These are phyloP conservation scores for Acanthosepion esculentum DNA, from an alignment of 2,888 invertebrate species.

Conservation along the genomic window DNA sequence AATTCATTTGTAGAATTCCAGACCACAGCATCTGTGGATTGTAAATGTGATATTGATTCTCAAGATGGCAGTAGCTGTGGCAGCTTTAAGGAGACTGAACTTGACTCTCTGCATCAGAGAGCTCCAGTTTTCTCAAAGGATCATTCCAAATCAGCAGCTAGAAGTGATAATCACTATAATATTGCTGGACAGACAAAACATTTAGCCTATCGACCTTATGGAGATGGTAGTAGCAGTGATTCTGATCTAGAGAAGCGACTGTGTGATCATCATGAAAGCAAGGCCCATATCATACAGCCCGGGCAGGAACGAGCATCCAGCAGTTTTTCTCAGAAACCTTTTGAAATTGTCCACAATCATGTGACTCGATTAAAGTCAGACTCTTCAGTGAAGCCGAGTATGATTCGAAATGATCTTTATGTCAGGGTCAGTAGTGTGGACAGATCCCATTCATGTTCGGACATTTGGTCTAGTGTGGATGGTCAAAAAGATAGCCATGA, in stretches of 20 bases:
- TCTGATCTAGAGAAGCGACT: background rate
- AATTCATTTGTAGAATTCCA: background rate
- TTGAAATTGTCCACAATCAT: background rate
- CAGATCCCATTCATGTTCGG: slow-evolving; percentile 24
- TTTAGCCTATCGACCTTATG: background rate
- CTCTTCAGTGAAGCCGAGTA: background rate
- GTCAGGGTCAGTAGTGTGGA: slow-evolving; percentile 25
- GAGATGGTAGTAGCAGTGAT: background rate
- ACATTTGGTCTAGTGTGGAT: slow-evolving; percentile 33
- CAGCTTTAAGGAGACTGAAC: background rate
- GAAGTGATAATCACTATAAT: background rate
- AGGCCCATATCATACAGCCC: background rate
- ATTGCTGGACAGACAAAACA: background rate
- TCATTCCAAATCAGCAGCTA: background rate
- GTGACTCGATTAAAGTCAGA: background rate
- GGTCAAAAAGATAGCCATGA: background rate
- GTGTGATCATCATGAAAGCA: background rate
- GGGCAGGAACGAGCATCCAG: background rate
- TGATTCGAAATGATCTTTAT: background rate
- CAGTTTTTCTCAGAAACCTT: background rate
- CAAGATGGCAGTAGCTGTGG: background rate
- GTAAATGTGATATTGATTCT: background rate
- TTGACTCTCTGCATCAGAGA: slow-evolving; percentile 33
- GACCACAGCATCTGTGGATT: background rate
- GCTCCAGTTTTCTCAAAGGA: background rate